phyloP scores from a whole-genome alignment of 2,113 vertebrate genomes.

The Psilopsiagon aymara region DNA sequence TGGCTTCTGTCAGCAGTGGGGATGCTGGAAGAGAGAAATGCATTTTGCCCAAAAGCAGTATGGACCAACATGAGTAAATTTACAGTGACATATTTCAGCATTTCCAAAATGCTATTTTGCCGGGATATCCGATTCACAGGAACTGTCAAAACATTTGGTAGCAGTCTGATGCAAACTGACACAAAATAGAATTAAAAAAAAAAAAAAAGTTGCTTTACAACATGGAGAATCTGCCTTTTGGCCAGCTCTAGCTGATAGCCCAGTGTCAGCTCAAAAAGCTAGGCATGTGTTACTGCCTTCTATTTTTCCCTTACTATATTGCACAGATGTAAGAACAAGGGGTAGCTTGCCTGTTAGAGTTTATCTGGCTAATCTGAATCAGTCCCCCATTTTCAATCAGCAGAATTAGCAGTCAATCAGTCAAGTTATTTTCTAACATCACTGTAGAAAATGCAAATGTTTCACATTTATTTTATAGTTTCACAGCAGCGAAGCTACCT shows the following conservation, averaged over 20 bases:
- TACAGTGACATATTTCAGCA: not conserved
- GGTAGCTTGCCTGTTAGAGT: not conserved
- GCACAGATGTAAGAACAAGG: not conserved
- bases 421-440: conserved; percentile 34
- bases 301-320: not conserved
- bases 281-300: conserved; percentile 4
- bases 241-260: conserved; percentile 38
- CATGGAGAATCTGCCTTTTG: conserved; percentile 26
- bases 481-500: not conserved
- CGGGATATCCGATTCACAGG: not conserved
- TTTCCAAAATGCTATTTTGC: conserved; percentile 8
- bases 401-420: conserved; percentile 39
- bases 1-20: not conserved
- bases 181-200: not conserved
- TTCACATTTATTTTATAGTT: not conserved
- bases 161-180: conserved; percentile 10
- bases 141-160: conserved; percentile 65
- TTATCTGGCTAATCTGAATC: not conserved
- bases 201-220: not conserved
- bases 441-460: conserved; percentile 34
- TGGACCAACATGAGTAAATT: not conserved
- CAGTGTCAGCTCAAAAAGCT: not conserved
- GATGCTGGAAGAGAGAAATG: not conserved
- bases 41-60: not conserved
- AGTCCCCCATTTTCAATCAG: not conserved